phyloP scores from a whole-genome alignment of 2,113 vertebrate species.

The Prinia subflava region DNA sequence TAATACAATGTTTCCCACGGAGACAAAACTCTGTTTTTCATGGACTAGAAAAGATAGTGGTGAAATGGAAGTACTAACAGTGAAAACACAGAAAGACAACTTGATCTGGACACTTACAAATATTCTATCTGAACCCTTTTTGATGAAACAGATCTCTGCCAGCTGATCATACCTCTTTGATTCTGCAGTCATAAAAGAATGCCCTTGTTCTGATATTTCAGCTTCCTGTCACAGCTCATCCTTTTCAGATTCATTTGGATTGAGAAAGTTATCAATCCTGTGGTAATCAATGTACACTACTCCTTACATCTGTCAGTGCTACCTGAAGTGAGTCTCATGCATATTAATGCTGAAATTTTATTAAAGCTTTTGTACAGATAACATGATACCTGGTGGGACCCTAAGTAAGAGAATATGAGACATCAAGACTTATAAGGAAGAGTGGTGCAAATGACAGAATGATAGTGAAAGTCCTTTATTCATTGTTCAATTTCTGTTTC shows the following conservation, averaged over 20 bases:
- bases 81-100: background rate
- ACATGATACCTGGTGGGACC: background rate
- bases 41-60: background rate
- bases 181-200: background rate
- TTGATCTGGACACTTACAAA: background rate
- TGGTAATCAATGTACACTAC: background rate
- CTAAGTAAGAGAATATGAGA: background rate
- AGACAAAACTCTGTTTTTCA: background rate
- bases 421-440: background rate
- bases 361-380: slow-evolving; percentile 27
- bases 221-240: background rate
- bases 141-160: background rate
- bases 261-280: background rate
- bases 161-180: background rate
- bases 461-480: background rate
- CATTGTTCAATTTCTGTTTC: background rate
- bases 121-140: background rate
- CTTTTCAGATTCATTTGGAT: background rate
- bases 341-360: slow-evolving; percentile 51
- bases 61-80: background rate
- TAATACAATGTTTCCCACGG: background rate
- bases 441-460: background rate
- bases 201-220: background rate
- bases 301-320: background rate
- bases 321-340: background rate